Base-by-base conservation (phyloP, 2,888 invertebrate species). In the Leucophora obtusa region DNA sequence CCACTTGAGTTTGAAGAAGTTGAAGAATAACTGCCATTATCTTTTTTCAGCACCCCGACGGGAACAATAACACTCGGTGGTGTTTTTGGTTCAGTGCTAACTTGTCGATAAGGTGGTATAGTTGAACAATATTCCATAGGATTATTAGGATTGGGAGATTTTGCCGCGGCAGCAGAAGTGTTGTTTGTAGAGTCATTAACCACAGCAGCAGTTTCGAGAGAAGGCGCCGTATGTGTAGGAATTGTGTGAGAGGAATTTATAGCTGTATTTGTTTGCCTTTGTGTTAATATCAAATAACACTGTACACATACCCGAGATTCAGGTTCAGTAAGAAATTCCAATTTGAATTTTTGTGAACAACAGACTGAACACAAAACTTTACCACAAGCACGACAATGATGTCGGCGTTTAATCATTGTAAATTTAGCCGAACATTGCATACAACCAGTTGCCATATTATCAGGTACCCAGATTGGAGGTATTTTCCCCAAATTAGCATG, bases 321-420 rank as follows among this genome's bases (percentile, higher is more conserved):
- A n/a, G 93, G 92, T 86, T 93, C 93, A 54, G 93, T 93, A 87
- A 96, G 91, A 88, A 96, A 96, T 81, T 93, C 93, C 73, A 96
- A 90, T 83, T 92, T 92, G 82, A 93, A 93, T 87, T 93, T 94
- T 87, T 94, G 91, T 71, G 93, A 93, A 86, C 96, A 96, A 88
- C 96, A 96, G 79, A 93, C 92, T 33, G 94, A 94, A 89, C 96
- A 96, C 17, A 96, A 91, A 2, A 97, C 95, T 91, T 94, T 93
- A 82, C 96, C 96, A 88, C 96, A 97, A 59, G 96, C 96, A 68
- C 97, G 91, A 87, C 97, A 97, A 90, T 97, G 97, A 90, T 97
- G 97, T 47, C 97, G 92, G 54, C 96, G 92, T 88, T 94, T 95
- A 63, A 96, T 92, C 82, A 97, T 92, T 0, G 95, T 96, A 89